Evolutionary conservation across 2,113 vertebrate species (phyloP), one percentile per base, ranked within the genome.

Genomic region (Pagrus major): DNA sequence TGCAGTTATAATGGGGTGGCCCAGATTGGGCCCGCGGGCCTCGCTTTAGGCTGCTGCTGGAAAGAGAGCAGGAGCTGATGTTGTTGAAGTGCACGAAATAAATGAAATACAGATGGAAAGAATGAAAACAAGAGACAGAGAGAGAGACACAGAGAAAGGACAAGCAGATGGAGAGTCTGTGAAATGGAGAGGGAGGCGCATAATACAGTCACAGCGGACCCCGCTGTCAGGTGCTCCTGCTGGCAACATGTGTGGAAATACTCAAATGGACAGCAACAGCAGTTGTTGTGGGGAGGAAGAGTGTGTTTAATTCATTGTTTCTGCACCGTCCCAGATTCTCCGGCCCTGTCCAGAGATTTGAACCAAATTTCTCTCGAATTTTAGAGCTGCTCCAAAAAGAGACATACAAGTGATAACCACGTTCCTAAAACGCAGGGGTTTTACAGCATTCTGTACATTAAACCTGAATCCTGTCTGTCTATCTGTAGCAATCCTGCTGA

Each of bases 281-380:
- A 74, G 81, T 80, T 86, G 41, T 81, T 83, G 61, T 55, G 70
- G 71, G 72, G 52, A 80, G 23, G 44, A 67, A 73, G 18, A 4
- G 25, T 41, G 55, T 85, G 64, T 69, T 92, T 85, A 80, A 89
- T 89, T 88, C 66, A 80, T 88, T 82, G 58, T 78, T 71, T 59
- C 42, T 49, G 61, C 16, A 23, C 37, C 6, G 52, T 74, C 55
- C 44, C 64, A 76, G 49, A 77, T 86, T 89, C 77, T 66, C 18
- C 65, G 25, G 10, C 37, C 29, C 41, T 35, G 58, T 39, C 37
- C 56, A 63, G 31, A 73, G 58, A 80, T 83, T 70, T 76, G 33
- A 49, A 42, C 31, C 61, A 44, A 16, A 71, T 42, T 54, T 12
- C 12, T 44, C 41, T 64, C 49, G 39, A 15, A 54, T 60, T 72